Evolutionary conservation across 2,888 invertebrate genomes (phyloP).

Genomic region (Herminia tarsipennalis): DNA sequence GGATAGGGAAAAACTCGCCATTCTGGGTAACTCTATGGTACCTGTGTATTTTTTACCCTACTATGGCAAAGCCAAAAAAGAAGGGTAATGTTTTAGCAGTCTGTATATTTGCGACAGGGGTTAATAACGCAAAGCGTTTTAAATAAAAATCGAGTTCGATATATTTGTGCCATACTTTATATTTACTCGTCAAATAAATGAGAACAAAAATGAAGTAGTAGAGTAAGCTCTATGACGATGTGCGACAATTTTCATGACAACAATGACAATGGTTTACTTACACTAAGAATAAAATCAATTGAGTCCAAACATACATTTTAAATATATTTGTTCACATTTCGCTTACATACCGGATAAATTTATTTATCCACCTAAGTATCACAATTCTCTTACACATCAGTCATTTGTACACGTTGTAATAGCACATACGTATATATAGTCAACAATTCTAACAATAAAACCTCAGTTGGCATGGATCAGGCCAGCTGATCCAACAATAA

Average conservation of each 20-base stretch:
- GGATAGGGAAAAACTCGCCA: too few species aligned
- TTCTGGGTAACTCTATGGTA: too few species aligned
- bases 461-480: conserved; percentile 22
- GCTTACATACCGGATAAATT: conserved; percentile 42
- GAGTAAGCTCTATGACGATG: conserved; percentile 20
- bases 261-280: conserved; percentile 17
- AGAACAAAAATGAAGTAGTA: conserved; percentile 28
- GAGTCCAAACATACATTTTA: conserved; percentile 23
- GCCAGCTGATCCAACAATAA: conserved; percentile 33
- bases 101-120: too few species aligned
- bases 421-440: conserved; percentile 36
- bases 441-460: conserved; percentile 18
- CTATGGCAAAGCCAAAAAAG: too few species aligned
- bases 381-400: conserved; percentile 77
- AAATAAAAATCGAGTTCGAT: conserved; percentile 35
- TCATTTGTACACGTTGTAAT: conserved; percentile 60
- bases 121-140: too few species aligned
- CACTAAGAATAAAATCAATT: conserved; percentile 17
- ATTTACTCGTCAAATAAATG: conserved; percentile 25
- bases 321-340: conserved; percentile 40
- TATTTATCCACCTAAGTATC: conserved; percentile 68
- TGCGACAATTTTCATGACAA: conserved; percentile 22
- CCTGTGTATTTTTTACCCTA: too few species aligned
- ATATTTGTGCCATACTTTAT: conserved; percentile 29
- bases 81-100: too few species aligned